phyloP scores from a whole-genome alignment of 2,888 invertebrate genomes.

The Drosophila fulvimacula region DNA sequence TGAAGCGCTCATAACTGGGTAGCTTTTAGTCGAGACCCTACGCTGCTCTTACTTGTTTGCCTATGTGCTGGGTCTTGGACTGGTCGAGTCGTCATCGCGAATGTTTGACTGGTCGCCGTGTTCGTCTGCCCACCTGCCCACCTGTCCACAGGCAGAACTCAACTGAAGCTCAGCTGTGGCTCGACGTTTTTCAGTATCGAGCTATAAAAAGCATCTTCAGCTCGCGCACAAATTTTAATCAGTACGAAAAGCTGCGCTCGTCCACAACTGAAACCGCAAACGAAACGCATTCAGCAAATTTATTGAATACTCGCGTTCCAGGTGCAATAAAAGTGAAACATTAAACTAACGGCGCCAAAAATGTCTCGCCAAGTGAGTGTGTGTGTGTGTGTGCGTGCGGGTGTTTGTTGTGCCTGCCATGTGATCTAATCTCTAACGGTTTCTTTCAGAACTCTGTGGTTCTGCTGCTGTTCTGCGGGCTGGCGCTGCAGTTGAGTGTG shows the following conservation, averaged over 20 bases:
- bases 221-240: constrained; percentile 82
- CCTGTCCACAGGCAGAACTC: constrained; percentile 52
- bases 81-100: constrained; percentile 33
- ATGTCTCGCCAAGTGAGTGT: constrained; percentile 69
- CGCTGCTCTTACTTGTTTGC: constrained; percentile 5
- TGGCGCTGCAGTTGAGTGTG: constrained; percentile 37
- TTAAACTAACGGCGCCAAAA: constrained; percentile 10
- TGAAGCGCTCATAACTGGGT: constrained; percentile 16
- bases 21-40: not conserved
- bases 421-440: constrained; percentile 34
- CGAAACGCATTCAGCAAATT: constrained; percentile 8
- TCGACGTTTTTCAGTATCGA: constrained; percentile 5
- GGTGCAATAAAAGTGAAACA: constrained; percentile 39
- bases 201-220: constrained; percentile 84
- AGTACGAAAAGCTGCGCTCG: constrained; percentile 79
- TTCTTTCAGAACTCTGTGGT: constrained; percentile 44
- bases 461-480: constrained; percentile 13
- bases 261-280: constrained; percentile 55
- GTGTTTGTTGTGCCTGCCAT: not conserved
- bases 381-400: constrained; percentile 5
- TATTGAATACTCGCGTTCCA: constrained; percentile 6
- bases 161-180: constrained; percentile 40
- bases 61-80: constrained; percentile 27
- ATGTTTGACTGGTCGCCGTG: constrained; percentile 39
- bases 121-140: constrained; percentile 16